These are phyloP conservation scores for Cyanoderma ruficeps DNA, from an alignment of 2,113 vertebrate genomes.

Conservation along the genomic window DNA sequence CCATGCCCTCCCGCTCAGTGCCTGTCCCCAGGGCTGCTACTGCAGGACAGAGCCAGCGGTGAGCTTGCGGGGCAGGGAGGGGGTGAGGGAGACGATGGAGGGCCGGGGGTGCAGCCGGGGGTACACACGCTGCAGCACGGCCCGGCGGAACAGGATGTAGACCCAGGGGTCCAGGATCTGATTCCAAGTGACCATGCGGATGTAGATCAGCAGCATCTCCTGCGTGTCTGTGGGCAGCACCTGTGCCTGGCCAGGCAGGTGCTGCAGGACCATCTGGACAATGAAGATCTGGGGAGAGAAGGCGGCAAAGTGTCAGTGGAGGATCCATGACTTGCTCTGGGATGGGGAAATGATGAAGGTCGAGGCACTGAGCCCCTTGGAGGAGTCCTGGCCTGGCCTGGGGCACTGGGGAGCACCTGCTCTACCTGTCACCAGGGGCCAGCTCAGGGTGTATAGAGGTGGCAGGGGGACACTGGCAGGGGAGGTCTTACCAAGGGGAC, in stretches of 20 bases:
- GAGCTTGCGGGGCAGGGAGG: conserved; percentile 74
- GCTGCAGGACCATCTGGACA: conserved; percentile 76
- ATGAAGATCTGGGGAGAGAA: conserved; percentile 82
- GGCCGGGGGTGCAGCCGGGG: conserved; percentile 73
- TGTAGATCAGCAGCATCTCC: conserved; percentile 80
- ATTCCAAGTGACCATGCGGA: conserved; percentile 94
- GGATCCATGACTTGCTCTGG: not conserved
- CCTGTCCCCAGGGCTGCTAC: not conserved
- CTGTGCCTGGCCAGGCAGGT: fast-evolving
- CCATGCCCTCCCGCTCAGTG: fast-evolving
- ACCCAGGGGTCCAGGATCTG: conserved; percentile 98
- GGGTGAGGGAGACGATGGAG: conserved; percentile 73
- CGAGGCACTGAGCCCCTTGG: fast-evolving
- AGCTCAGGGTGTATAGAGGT: fast-evolving
- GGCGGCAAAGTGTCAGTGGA: not conserved
- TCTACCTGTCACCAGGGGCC: not conserved
- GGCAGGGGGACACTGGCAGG: fast-evolving
- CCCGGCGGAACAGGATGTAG: conserved; percentile 92
- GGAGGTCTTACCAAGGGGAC: not conserved
- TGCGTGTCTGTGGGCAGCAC: conserved; percentile 44
- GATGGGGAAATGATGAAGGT: not conserved
- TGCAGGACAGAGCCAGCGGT: conserved; percentile 44
- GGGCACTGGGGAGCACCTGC: not conserved
- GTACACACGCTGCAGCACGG: conserved; percentile 82
- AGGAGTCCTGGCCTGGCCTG: not conserved